Percentiles rank a stretch among this genome's conserved stretches.
Conservation (phyloP, 2,113 vertebrate species). For the Clarias gariepinus region DNA sequence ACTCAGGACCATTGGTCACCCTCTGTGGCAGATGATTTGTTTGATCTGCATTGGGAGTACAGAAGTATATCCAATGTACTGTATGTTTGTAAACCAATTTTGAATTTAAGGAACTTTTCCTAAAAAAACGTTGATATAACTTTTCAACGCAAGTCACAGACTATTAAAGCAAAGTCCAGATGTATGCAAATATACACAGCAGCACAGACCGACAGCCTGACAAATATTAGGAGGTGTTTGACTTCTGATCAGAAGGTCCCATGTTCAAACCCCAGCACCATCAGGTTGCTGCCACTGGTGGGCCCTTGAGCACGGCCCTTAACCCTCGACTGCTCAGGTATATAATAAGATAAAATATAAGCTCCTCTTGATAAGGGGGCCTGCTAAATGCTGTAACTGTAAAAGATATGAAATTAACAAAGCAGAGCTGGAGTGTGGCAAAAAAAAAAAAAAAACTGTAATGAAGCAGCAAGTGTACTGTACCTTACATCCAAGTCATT, state of each 20-base stretch:
- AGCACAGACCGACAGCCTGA: not conserved
- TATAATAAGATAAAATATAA: no score
- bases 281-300: no score
- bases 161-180: not conserved
- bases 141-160: not conserved
- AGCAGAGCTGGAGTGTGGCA: not conserved
- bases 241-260: no score
- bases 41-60: not conserved
- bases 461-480: not conserved
- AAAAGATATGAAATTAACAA: not conserved
- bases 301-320: no score
- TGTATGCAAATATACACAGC: not conserved
- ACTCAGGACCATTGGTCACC: not conserved
- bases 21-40: not conserved
- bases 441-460: not conserved
- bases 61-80: not conserved
- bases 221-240: not conserved
- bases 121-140: not conserved
- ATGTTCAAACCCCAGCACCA: no score
- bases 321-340: no score
- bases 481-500: constrained; percentile 42
- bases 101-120: not conserved
- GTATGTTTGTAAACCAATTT: not conserved
- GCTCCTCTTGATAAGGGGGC: no score
- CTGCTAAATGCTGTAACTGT: no score